Evolutionary conservation across 2,113 vertebrate species (phyloP).

Genomic region (Rhinogobius similis): DNA sequence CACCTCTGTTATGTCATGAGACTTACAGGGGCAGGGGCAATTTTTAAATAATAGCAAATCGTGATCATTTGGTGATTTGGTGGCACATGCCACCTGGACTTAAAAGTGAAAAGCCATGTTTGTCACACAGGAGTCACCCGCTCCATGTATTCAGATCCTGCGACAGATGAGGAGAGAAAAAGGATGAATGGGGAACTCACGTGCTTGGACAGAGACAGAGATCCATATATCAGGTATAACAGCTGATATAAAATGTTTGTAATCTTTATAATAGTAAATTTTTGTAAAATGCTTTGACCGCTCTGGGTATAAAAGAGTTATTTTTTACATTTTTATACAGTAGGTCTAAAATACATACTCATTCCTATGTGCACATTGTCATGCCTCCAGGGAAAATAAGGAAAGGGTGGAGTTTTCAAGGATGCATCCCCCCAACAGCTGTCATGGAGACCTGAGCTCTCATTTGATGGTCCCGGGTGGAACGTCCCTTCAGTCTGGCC

Average conservation of each 20-base stretch:
- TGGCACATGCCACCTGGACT: constrained; percentile 12
- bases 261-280: too few species aligned
- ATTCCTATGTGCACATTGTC: background rate
- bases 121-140: constrained; percentile 71
- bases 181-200: constrained; percentile 86
- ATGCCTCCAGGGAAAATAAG: constrained; percentile 87
- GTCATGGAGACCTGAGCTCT: constrained; percentile 89
- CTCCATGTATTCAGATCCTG: constrained; percentile 83
- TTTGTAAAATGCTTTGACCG: too few species aligned
- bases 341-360: constrained; percentile 8
- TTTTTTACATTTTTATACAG: background rate
- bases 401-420: constrained; percentile 91
- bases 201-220: constrained; percentile 81
- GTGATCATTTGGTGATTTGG: background rate
- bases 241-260: background rate
- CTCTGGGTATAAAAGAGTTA: background rate
- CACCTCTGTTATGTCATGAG: constrained; percentile 22
- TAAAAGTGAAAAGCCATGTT: constrained; percentile 22
- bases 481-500: constrained; percentile 85
- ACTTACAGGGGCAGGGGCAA: constrained; percentile 16
- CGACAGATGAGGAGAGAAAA: constrained; percentile 86
- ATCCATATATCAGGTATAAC: constrained; percentile 86
- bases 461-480: constrained; percentile 90
- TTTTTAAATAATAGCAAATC: background rate
- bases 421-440: constrained; percentile 88